Evolutionary conservation across 2,888 invertebrate species (phyloP), one percentile per base, ranked within the genome.

Genomic region (Tricholauxania praeusta): DNA sequence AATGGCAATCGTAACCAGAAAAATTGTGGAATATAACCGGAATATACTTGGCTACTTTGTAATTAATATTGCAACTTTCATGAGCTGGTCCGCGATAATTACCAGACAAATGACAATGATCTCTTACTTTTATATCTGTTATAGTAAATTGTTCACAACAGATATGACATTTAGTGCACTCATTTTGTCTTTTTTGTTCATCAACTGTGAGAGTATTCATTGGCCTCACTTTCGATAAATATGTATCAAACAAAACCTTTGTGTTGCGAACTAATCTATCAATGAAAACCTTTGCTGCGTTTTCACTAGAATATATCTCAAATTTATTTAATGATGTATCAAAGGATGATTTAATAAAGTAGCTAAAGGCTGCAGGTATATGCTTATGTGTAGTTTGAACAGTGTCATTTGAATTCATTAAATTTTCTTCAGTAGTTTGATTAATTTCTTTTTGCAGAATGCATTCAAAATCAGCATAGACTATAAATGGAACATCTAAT

Each of bases 1-100:
- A 71, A 71, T 74, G 71, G 17, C 71, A 74, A 74, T 74, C 74
- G 51, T 74, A 71, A 19, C 65, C 65, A n/a, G 73, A 69, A 10
- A 68, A 19, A 63, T 57, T 69, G 17, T 39, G 59, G 28, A 69
- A 70, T 32, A 62, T 60, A 12, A 49, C 62, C 49, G 62, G 14
- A 51, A 70, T 32, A 49, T 19, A n/a, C 12, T 53, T n/a, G 10
- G 53, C 10, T 19, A 53, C 10, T 19, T 53, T n/a, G 19, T 19
- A 53, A 19, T 53, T 53, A 15, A 53, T n/a, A 53, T 53, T 53
- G n/a, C 53, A 53, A 19, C 19, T 7, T 28, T 65, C 59, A 51
- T 74, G 74, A 17, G 65, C 59, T 48, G 72, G 51, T 5, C 74
- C 72, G 15, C 28, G 68, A 49, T 72, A 74, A 12, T 57, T 52